Conservation (phyloP, 2,113 vertebrate species). For the Telmatochromis sp. region DNA sequence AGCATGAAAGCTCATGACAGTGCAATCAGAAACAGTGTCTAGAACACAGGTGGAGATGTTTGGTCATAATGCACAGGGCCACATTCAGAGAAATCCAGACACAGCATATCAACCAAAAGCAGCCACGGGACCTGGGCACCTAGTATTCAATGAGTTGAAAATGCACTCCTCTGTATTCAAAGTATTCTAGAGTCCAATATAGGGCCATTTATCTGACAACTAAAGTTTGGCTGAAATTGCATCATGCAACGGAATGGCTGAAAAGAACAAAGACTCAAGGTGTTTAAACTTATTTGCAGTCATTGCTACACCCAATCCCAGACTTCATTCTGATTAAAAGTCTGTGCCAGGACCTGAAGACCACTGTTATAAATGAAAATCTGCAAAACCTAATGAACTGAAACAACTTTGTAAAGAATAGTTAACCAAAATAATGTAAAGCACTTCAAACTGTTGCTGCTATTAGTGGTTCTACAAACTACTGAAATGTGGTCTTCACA, state of each 20-base stretch:
- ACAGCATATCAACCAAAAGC: neutral
- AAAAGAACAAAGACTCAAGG: neutral
- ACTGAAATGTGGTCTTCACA: neutral
- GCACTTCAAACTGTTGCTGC: neutral
- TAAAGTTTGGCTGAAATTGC: neutral
- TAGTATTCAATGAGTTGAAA: neutral
- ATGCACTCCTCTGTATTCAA: neutral
- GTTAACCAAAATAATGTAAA: neutral
- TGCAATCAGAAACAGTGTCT: neutral
- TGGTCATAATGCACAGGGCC: fast-evolving
- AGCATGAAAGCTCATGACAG: neutral
- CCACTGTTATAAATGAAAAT: fast-evolving
- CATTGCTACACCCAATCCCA: fast-evolving
- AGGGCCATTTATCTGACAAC: neutral
- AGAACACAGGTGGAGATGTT: neutral
- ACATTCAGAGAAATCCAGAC: fast-evolving
- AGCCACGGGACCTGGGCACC: neutral
- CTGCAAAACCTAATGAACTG: neutral
- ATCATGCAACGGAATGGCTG: neutral
- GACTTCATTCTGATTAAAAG: fast-evolving
- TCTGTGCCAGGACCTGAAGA: neutral
- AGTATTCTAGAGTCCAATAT: neutral
- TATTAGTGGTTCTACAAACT: neutral
- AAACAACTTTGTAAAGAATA: neutral
- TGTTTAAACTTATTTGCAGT: neutral